phyloP scores from a whole-genome alignment of 2,888 invertebrate genomes.

The Serrognathus titanus region DNA sequence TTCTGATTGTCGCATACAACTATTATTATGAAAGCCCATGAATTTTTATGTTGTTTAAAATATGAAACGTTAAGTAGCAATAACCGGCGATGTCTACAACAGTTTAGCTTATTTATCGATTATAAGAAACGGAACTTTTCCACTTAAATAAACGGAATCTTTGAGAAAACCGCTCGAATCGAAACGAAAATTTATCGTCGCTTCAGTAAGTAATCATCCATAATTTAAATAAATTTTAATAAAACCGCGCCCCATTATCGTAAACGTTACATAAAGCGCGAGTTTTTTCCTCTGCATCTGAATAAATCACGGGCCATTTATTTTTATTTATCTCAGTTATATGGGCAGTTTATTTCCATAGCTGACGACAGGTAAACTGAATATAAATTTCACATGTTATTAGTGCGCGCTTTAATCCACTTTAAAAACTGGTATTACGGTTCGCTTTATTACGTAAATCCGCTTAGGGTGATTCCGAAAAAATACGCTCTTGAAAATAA shows the following conservation, averaged over 20 bases:
- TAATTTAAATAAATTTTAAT: slow-evolving; percentile 21
- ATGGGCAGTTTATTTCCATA: slow-evolving; percentile 4
- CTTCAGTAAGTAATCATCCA: slow-evolving; percentile 11
- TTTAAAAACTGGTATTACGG: slow-evolving; percentile 7
- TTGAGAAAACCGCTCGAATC: no score
- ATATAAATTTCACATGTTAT: slow-evolving; percentile 3
- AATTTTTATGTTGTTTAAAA: no score
- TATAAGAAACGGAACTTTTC: no score
- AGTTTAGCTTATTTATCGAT: no score
- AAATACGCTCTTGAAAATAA: no score
- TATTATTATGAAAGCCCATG: no score
- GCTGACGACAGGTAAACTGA: slow-evolving; percentile 11
- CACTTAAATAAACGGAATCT: no score
- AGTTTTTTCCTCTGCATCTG: neutral
- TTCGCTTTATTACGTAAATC: slow-evolving; percentile 10
- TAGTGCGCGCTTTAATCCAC: slow-evolving; percentile 11
- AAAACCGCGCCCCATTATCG: slow-evolving; percentile 10
- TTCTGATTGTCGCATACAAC: no score
- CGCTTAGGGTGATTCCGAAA: slow-evolving; percentile 10
- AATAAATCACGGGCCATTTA: slow-evolving; percentile 7
- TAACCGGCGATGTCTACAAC: no score
- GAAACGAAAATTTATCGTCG: slow-evolving; percentile 4
- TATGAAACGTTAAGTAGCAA: no score
- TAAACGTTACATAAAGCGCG: slow-evolving; percentile 3
- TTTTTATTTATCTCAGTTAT: slow-evolving; percentile 9